Conservation (phyloP, 2,113 vertebrate species). For the Archocentrus centrarchus region DNA sequence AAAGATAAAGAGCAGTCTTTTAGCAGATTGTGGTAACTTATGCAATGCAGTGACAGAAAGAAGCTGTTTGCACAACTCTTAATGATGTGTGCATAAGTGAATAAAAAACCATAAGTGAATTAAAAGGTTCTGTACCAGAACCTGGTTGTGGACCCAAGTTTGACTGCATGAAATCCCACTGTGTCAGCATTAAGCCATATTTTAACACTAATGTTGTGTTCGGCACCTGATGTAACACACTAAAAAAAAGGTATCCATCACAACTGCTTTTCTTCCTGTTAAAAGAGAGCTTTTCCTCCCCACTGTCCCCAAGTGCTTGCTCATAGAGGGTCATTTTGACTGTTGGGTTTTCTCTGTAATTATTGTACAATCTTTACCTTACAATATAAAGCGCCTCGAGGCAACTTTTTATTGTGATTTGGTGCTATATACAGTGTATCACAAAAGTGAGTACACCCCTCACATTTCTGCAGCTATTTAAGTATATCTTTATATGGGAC, state of each 20-base stretch:
- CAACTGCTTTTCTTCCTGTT: not conserved
- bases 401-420: too few relatives aligned
- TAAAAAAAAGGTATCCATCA: not conserved
- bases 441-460: too few relatives aligned
- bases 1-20: not conserved
- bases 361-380: too few relatives aligned
- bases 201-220: not conserved
- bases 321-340: too few relatives aligned
- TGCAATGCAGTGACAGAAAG: not conserved
- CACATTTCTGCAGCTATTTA: too few relatives aligned
- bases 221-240: not conserved
- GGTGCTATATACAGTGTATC: too few relatives aligned
- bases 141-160: not conserved
- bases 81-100: not conserved
- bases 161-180: not conserved
- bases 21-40: not conserved
- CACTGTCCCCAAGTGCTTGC: too few relatives aligned
- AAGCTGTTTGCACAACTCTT: not conserved
- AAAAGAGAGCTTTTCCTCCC: too few relatives aligned
- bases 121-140: not conserved
- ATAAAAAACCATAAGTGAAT: not conserved
- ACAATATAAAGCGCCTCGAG: too few relatives aligned
- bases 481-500: too few relatives aligned
- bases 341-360: too few relatives aligned
- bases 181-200: not conserved